phyloP scores from a whole-genome alignment of 2,888 invertebrate genomes.

The Macrosoma leucophasiata region DNA sequence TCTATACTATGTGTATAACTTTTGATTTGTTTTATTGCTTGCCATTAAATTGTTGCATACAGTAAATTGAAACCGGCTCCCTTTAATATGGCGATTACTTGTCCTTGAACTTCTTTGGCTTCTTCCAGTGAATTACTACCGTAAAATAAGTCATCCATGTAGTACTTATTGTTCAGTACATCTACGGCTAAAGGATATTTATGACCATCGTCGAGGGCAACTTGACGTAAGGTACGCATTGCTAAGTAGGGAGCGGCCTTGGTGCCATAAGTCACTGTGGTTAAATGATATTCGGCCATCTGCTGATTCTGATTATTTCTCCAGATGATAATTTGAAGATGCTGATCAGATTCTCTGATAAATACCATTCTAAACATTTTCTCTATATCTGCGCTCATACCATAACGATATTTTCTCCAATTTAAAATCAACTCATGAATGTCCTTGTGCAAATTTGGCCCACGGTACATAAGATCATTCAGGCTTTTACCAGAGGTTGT shows the following conservation, averaged over 20 bases:
- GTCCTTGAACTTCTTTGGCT: no score
- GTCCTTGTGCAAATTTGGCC: slow-evolving; percentile 6
- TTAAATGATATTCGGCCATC: no score
- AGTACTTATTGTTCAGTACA: not conserved
- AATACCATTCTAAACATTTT: slow-evolving; percentile 8
- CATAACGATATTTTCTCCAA: slow-evolving; percentile 6
- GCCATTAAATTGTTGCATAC: no score
- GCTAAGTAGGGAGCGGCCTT: slow-evolving; percentile 1
- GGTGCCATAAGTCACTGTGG: not conserved
- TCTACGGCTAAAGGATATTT: not conserved
- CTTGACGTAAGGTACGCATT: no score
- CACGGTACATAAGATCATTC: slow-evolving; percentile 10
- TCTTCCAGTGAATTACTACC: no score
- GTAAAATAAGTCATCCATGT: no score
- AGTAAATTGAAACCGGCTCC: no score
- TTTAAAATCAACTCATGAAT: slow-evolving; percentile 1
- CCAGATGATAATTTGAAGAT: no score
- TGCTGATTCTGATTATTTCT: not conserved
- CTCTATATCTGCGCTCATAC: slow-evolving; percentile 7
- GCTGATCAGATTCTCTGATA: no score
- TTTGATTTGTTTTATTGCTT: no score
- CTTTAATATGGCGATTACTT: no score
- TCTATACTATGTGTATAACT: no score
- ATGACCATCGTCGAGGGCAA: not conserved
- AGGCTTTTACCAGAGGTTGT: slow-evolving; percentile 8